Evolutionary conservation across 2,888 invertebrate genomes (phyloP).

Genomic region (Acleris sparsana): DNA sequence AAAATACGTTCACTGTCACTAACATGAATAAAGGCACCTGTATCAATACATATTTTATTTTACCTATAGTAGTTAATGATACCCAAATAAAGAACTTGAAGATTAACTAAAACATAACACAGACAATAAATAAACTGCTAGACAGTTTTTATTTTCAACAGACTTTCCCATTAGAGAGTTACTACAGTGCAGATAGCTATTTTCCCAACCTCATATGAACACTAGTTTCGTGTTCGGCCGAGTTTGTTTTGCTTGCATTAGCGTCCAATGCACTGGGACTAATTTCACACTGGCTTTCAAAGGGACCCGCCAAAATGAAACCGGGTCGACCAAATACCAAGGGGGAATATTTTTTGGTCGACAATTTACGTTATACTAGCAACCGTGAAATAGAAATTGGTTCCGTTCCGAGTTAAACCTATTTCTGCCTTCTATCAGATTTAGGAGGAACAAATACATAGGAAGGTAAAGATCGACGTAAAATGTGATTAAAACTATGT

Average conservation of each 20-base stretch:
- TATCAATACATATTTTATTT: no score
- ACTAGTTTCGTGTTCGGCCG: conserved; percentile 40
- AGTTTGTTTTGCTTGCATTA: conserved; percentile 48
- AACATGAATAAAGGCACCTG: no score
- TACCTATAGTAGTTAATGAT: no score
- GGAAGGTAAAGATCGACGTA: neutral
- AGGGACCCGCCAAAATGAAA: conserved; percentile 55
- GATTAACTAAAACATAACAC: no score
- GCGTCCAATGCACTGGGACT: conserved; percentile 40
- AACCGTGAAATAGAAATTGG: conserved; percentile 41
- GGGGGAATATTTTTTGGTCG: conserved; percentile 44
- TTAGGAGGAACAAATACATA: neutral
- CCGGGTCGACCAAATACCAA: conserved; percentile 43
- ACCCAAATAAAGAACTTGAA: no score
- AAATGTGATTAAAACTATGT: neutral
- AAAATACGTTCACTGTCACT: no score
- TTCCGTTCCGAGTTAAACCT: conserved; percentile 4
- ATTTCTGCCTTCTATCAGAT: conserved; percentile 4
- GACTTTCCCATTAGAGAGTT: conserved; percentile 14
- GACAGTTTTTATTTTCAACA: neutral
- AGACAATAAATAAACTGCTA: no score
- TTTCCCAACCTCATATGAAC: conserved; percentile 14
- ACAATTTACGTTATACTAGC: conserved; percentile 42
- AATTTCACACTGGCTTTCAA: conserved; percentile 61
- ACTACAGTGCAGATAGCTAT: conserved; percentile 13